Percentiles rank a stretch among this genome's conserved stretches.
Conservation (phyloP, 2,888 invertebrate species). For the Malachius bipustulatus region DNA sequence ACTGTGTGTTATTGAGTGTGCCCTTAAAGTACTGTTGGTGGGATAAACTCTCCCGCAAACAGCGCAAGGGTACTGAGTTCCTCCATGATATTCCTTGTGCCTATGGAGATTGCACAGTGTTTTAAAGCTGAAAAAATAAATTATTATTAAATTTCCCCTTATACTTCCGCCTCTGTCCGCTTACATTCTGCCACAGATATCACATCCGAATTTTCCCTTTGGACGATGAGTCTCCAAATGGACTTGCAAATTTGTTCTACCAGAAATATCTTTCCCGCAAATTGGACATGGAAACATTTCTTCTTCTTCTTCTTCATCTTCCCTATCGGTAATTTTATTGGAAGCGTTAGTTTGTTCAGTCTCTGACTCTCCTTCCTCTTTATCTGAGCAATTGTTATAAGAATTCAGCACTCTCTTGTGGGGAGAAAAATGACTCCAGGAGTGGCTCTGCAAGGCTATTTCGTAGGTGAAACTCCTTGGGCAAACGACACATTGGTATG, state of each 20-base stretch:
- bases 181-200: slow-evolving; percentile 56
- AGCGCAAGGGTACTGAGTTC: slow-evolving; percentile 47
- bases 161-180: slow-evolving; percentile 25
- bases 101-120: slow-evolving; percentile 49
- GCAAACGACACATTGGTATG: slow-evolving; percentile 21
- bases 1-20: slow-evolving; percentile 60
- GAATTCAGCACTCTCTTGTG: slow-evolving; percentile 18
- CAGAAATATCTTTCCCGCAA: slow-evolving; percentile 49
- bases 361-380: no score
- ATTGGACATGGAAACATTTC: slow-evolving; percentile 42
- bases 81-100: slow-evolving; percentile 51
- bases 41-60: slow-evolving; percentile 61
- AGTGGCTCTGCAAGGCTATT: slow-evolving; percentile 21
- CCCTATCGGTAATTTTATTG: slow-evolving; percentile 14
- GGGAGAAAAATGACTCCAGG: slow-evolving; percentile 21
- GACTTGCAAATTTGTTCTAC: slow-evolving; percentile 49
- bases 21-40: slow-evolving; percentile 52
- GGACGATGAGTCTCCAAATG: slow-evolving; percentile 53
- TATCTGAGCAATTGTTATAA: slow-evolving; percentile 16
- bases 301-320: slow-evolving; percentile 17
- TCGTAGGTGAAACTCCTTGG: slow-evolving; percentile 22
- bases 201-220: slow-evolving; percentile 50
- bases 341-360: slow-evolving; percentile 16
- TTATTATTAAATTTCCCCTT: no score
- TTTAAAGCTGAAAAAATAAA: slow-evolving; percentile 49